Conservation (phyloP, 37 sponge, comb jelly and placozoan species). For the Eunapius fragilis region DNA sequence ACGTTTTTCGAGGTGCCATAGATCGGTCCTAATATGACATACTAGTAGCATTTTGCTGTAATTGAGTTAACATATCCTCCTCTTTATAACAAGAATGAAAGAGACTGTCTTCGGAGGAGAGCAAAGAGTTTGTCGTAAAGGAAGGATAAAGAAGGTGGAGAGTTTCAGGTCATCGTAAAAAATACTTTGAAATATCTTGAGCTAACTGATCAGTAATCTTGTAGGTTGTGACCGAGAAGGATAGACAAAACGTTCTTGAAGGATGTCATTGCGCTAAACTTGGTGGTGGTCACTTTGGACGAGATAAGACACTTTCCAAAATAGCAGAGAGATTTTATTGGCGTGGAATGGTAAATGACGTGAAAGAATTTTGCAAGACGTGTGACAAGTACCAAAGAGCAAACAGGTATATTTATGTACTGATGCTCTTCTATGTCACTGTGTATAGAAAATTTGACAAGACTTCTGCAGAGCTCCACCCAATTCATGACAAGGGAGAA, state of each 20-base stretch:
- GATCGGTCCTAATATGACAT: background rate
- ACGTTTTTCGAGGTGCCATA: background rate
- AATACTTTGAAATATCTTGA: background rate
- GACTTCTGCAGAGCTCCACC: constrained; percentile 31
- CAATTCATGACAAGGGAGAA: constrained; percentile 26
- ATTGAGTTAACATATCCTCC: background rate
- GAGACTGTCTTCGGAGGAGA: constrained; percentile 19
- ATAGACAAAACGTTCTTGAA: constrained; percentile 9
- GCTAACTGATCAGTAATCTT: background rate
- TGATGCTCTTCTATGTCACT: background rate
- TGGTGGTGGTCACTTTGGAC: constrained; percentile 46
- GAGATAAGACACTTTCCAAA: constrained; percentile 31
- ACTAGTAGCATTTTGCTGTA: background rate
- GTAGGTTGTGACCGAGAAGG: background rate
- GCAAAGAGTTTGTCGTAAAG: constrained; percentile 12
- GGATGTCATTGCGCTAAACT: constrained; percentile 37
- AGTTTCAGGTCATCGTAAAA: constrained; percentile 12
- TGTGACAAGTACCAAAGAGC: constrained; percentile 40
- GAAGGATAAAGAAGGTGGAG: constrained; percentile 11
- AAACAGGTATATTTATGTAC: constrained; percentile 8
- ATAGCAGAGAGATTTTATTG: constrained; percentile 29
- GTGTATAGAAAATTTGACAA: constrained; percentile 26
- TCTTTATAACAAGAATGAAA: constrained; percentile 10
- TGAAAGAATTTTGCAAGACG: constrained; percentile 34
- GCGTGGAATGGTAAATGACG: constrained; percentile 48